A percentile compares a stretch with the other conserved stretches of the same genome.
phyloP scores from a whole-genome alignment of 2,888 invertebrate genomes.

The Holacanthella duospinosa region DNA sequence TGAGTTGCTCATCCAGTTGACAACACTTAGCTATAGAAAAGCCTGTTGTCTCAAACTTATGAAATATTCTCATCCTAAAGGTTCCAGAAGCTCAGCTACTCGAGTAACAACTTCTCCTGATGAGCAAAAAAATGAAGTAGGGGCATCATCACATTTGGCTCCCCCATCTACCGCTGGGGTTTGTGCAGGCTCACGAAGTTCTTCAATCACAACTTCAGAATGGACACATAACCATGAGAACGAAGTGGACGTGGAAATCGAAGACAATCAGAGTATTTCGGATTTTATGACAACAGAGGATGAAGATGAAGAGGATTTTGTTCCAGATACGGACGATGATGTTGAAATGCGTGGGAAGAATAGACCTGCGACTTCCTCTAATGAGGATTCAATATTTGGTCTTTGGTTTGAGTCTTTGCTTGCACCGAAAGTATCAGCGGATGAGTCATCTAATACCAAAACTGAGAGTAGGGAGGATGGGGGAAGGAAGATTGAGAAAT shows the following conservation, averaged over 20 bases:
- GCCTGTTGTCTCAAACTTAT: constrained; percentile 33
- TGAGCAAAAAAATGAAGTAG: constrained; percentile 5
- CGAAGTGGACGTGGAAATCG: constrained; percentile 25
- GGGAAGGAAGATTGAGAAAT: constrained; percentile 22
- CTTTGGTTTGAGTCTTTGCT: constrained; percentile 91
- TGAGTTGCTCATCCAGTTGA: constrained; percentile 33
- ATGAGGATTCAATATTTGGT: constrained; percentile 68
- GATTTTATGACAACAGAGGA: constrained; percentile 38
- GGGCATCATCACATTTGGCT: constrained; percentile 2
- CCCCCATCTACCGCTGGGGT: background rate
- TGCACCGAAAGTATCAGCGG: constrained; percentile 53
- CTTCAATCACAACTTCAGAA: background rate
- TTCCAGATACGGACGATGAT: constrained; percentile 28
- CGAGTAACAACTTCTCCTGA: background rate
- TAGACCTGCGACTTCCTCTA: constrained; percentile 37
- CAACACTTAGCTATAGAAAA: constrained; percentile 35
- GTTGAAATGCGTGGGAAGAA: constrained; percentile 7
- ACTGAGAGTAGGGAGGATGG: constrained; percentile 23
- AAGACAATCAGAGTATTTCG: constrained; percentile 36
- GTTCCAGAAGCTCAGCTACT: background rate
- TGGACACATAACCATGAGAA: constrained; percentile 13
- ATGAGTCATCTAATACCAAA: background rate
- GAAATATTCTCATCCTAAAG: constrained; percentile 16
- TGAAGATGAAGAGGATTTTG: constrained; percentile 35
- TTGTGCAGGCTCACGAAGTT: background rate